These are phyloP conservation scores for Toxonevra muliebris DNA, from an alignment of 2,888 invertebrate species.

Conservation along the genomic window DNA sequence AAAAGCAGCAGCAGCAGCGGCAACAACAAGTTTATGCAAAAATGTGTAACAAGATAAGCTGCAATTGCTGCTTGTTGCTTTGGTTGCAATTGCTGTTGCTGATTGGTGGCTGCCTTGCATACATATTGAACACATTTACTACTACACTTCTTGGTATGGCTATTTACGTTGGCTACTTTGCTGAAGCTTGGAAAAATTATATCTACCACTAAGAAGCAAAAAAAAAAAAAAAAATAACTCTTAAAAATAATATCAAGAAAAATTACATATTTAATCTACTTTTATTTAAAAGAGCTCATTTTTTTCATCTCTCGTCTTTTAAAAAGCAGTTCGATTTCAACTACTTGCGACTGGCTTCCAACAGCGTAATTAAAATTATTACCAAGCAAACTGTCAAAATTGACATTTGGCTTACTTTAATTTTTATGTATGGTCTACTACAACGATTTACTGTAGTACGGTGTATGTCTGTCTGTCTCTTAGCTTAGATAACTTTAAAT, in stretches of 20 bases:
- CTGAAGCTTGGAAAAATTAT: no score
- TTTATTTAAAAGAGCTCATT: no score
- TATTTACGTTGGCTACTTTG: background rate
- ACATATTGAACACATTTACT: background rate
- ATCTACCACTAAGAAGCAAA: background rate
- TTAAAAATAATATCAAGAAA: background rate
- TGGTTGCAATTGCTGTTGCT: no score
- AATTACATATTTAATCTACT: no score
- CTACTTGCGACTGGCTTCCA: conserved; percentile 33
- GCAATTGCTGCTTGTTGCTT: no score
- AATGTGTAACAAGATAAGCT: no score
- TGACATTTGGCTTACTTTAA: conserved; percentile 42
- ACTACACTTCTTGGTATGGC: conserved; percentile 4
- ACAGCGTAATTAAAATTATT: conserved; percentile 55
- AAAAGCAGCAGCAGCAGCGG: conserved; percentile 14
- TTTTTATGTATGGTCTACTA: conserved; percentile 32
- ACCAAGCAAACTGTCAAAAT: conserved; percentile 58
- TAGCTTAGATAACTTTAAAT: no score
- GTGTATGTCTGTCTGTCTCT: no score
- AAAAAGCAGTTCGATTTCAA: background rate
- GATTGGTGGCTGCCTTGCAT: no score
- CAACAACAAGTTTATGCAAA: conserved; percentile 2
- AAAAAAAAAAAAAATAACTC: background rate
- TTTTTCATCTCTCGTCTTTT: no score
- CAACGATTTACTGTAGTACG: no score